Conservation (phyloP, 2,797 vertebrate genomes). For the Muscicapa comitata region DNA sequence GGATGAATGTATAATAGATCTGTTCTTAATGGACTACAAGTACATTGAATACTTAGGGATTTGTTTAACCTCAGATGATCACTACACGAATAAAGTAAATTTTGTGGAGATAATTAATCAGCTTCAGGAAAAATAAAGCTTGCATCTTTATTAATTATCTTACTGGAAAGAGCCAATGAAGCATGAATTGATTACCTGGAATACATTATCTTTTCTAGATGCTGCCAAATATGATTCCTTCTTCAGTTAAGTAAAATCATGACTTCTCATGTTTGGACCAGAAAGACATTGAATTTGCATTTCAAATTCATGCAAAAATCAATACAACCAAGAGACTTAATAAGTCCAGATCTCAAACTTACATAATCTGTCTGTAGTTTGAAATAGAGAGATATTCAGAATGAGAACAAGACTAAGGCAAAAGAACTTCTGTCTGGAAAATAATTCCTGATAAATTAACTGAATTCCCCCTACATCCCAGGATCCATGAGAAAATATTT, state of each 20-base stretch:
- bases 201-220: constrained; percentile 43
- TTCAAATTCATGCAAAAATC: constrained; percentile 43
- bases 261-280: constrained; percentile 33
- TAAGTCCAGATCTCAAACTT: neutral
- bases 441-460: neutral
- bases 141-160: constrained; percentile 54
- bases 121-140: constrained; percentile 28
- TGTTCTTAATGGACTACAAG: constrained; percentile 24
- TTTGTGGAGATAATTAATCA: constrained; percentile 61
- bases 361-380: neutral
- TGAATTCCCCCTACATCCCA: neutral
- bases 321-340: neutral
- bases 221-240: constrained; percentile 17
- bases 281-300: neutral
- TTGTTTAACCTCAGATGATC: constrained; percentile 52
- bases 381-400: neutral
- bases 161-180: constrained; percentile 44
- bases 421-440: neutral
- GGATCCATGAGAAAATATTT: neutral
- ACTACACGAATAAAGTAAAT: constrained; percentile 50
- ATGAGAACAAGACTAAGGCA: neutral
- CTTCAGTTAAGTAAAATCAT: constrained; percentile 47
- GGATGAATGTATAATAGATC: neutral
- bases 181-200: constrained; percentile 60
- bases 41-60: constrained; percentile 29